Evolutionary conservation across 2,888 invertebrate species (phyloP).

Genomic region (Platycnemis pennipes): DNA sequence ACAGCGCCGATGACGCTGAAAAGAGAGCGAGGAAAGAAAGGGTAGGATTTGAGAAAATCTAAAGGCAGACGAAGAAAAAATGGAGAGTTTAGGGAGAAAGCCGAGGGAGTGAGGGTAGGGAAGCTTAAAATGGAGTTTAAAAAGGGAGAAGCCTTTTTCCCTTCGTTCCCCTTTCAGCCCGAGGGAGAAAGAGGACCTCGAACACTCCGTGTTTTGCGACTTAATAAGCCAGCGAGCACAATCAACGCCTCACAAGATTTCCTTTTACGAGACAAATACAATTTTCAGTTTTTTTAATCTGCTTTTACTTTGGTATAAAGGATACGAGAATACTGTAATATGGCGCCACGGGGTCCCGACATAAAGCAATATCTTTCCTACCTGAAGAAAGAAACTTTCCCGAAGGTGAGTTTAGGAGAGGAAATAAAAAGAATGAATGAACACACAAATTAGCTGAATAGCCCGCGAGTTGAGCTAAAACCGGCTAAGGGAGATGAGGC

Average conservation of each 20-base stretch:
- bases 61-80: not conserved
- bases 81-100: not conserved
- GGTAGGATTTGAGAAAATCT: not conserved
- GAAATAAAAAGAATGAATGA: not conserved
- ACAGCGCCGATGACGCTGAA: too few species aligned
- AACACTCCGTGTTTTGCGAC: not conserved
- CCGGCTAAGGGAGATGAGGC: not conserved
- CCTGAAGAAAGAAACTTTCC: not conserved
- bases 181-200: not conserved
- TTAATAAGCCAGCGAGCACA: slow-evolving; percentile 43
- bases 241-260: slow-evolving; percentile 51
- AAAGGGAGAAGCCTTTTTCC: too few species aligned
- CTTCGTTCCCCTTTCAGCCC: too few species aligned
- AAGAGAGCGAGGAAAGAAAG: not conserved
- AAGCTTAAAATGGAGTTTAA: not conserved
- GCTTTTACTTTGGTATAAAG: not conserved
- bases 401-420: not conserved
- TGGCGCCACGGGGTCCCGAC: not conserved
- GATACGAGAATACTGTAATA: not conserved
- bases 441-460: not conserved
- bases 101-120: not conserved
- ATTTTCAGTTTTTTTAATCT: not conserved
- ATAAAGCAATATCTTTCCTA: not conserved
- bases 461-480: not conserved
- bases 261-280: not conserved